Evolutionary conservation across 2,888 invertebrate genomes (phyloP), one percentile per base, ranked within the genome.

Genomic region (Lamellibrachia columna): DNA sequence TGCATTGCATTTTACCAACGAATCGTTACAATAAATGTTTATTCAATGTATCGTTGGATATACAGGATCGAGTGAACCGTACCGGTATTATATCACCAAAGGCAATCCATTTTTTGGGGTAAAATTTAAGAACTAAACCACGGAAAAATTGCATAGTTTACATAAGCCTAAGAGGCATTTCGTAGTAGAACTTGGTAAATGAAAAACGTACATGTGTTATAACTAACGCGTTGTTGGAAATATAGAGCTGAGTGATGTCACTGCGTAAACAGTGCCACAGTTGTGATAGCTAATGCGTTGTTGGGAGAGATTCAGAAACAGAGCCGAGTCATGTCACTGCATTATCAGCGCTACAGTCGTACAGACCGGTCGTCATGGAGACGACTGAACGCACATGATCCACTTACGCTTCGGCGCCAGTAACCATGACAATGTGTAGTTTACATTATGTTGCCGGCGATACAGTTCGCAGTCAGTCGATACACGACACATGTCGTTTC

Each of bases 371-470:
- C 22, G 75, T 75, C 75, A 75, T 75, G 75, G 75, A 22, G 75
- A 75, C 75, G 75, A 75, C 75, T 75, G 75, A 15, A 75, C 75
- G 75, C 75, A 75, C 75, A 75, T 75, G 75, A 75, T 75, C 75
- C 22, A 75, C 75, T 75, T 75, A 75, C 75, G 75, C 75, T 75
- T 75, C 75, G 75, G 75, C n/a, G 75, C 75, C 75, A 1, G 75
- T 75, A 75, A 75, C n/a, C 75, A 75, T 75, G 75, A n/a, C 75
- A n/a, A 75, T 75, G 22, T 75, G 75, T 75, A 22, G 75, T 75
- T 75, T 75, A 75, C 75, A 75, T 75, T 75, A 75, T 75, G 75
- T 22, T 75, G 75, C 15, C 75, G 75, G 75, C n/a, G 15, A 22
- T 6, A 11, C 75, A 75, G 75, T 22, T 15, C 22, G 75, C 75